These are phyloP conservation scores for Dicentrarchus labrax DNA, from an alignment of 2,113 vertebrate genomes.

Conservation along the genomic window DNA sequence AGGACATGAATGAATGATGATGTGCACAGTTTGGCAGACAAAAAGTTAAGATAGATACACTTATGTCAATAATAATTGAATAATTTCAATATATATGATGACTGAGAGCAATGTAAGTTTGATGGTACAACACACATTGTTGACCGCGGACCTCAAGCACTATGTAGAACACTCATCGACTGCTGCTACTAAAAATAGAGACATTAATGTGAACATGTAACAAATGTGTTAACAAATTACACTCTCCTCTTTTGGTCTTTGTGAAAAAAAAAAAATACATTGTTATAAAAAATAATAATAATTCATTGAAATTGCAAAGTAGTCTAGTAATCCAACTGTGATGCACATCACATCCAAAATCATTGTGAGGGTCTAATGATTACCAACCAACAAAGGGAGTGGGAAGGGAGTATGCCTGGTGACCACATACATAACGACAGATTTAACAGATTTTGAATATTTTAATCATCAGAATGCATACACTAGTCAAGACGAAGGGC, in stretches of 20 bases:
- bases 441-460: too few relatives aligned
- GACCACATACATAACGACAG: too few relatives aligned
- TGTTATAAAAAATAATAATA: too few relatives aligned
- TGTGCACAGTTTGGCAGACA: not conserved
- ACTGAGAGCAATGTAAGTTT: not conserved
- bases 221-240: too few relatives aligned
- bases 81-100: not conserved
- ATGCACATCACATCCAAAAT: not conserved
- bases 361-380: not conserved
- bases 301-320: not conserved
- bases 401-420: not conserved
- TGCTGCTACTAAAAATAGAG: not conserved
- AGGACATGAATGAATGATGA: not conserved
- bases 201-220: not conserved
- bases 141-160: not conserved
- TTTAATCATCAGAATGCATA: too few relatives aligned
- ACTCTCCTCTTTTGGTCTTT: too few relatives aligned
- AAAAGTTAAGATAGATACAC: not conserved
- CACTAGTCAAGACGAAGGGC: too few relatives aligned
- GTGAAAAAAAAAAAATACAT: too few relatives aligned
- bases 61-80: too few relatives aligned
- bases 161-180: not conserved
- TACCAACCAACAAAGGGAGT: not conserved
- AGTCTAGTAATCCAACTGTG: not conserved
- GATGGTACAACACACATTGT: not conserved